These are phyloP conservation scores for Oxystoma pomonae DNA, from an alignment of 2,888 invertebrate species.

Conservation along the genomic window DNA sequence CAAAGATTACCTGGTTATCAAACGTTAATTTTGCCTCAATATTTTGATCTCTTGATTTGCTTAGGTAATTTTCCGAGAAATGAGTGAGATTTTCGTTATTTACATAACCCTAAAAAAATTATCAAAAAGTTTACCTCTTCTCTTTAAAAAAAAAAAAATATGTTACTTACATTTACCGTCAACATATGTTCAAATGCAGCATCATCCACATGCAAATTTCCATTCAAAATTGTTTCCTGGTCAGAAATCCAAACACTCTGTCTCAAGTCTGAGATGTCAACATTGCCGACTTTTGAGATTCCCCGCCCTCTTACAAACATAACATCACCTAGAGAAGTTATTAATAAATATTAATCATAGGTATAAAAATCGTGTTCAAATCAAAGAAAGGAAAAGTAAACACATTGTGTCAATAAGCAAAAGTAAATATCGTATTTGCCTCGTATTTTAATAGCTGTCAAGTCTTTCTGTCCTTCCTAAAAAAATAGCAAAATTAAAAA, in stretches of 20 bases:
- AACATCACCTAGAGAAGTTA: constrained; percentile 28
- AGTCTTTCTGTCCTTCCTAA: no score
- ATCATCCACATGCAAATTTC: constrained; percentile 38
- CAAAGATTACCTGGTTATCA: constrained; percentile 42
- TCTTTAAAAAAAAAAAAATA: neutral
- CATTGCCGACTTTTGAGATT: constrained; percentile 20
- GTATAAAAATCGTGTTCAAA: no score
- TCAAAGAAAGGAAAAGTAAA: no score
- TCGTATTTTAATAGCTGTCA: no score
- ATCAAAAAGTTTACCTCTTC: neutral
- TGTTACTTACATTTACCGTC: constrained; percentile 37
- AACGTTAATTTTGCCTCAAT: constrained; percentile 48
- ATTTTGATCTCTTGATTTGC: constrained; percentile 50
- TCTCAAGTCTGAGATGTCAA: constrained; percentile 15
- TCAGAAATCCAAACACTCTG: constrained; percentile 49
- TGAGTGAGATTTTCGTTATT: constrained; percentile 49
- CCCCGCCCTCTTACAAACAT: constrained; percentile 27
- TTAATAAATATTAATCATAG: no score
- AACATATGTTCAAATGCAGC: constrained; percentile 39
- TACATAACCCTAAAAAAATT: constrained; percentile 46
- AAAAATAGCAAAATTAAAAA: no score
- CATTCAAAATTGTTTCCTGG: constrained; percentile 36
- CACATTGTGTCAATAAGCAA: no score
- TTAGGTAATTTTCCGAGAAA: constrained; percentile 51
- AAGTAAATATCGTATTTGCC: no score